A percentile compares a stretch with the other conserved stretches of the same genome.
Conservation (phyloP, 1,140 invertebrate species). For the Tribolium madens region DNA sequence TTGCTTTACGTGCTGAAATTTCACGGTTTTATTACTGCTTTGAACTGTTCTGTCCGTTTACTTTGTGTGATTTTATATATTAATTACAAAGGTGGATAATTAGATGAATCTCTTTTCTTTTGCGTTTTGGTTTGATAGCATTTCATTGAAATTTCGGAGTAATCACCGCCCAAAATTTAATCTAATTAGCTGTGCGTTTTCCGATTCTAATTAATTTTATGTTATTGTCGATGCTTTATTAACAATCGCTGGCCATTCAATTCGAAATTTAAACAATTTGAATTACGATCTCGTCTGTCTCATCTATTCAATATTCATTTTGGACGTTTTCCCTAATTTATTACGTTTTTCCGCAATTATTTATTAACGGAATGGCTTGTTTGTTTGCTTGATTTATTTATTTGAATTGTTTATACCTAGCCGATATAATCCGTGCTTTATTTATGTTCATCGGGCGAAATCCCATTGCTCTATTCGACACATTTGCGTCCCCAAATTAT, state of each 20-base stretch:
- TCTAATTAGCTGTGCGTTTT: conserved; percentile 7
- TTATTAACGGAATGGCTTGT: conserved; percentile 38
- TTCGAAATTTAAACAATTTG: conserved; percentile 24
- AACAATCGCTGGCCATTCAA: conserved; percentile 5
- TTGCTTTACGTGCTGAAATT: conserved; percentile 3
- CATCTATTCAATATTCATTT: conserved; percentile 34
- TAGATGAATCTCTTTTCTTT: background rate
- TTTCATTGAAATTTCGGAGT: background rate
- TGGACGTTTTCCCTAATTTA: conserved; percentile 29
- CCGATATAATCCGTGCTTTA: conserved; percentile 34
- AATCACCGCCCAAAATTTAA: background rate
- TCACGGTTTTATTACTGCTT: background rate
- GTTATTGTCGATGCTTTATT: conserved; percentile 26
- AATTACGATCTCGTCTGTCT: conserved; percentile 23
- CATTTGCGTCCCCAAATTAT: conserved; percentile 33
- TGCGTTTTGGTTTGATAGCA: background rate
- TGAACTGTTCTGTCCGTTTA: background rate
- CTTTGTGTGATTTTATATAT: conserved; percentile 11
- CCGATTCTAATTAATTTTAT: conserved; percentile 26
- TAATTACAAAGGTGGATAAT: background rate
- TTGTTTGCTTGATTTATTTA: conserved; percentile 41
- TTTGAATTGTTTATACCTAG: conserved; percentile 34
- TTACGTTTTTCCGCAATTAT: conserved; percentile 42
- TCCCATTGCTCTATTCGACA: conserved; percentile 25
- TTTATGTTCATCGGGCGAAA: conserved; percentile 21